Conservation (phyloP, 2,113 vertebrate species). For the Struthio camelus region DNA sequence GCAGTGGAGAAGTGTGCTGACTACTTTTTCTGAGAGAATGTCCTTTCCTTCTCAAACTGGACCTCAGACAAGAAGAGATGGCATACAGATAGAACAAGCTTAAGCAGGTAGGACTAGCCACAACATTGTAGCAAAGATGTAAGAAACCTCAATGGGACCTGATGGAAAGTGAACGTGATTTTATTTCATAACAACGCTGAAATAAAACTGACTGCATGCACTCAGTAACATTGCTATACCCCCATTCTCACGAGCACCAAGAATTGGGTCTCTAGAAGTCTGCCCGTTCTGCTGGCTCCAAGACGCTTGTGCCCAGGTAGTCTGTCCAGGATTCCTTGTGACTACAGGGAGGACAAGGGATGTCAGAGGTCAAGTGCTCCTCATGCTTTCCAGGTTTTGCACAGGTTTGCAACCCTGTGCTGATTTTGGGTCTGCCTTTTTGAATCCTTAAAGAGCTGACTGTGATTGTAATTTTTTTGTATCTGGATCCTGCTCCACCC, state of each 20-base stretch:
- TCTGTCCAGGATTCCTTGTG: background rate
- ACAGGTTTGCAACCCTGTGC: background rate
- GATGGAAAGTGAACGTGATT: background rate
- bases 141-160: background rate
- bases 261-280: background rate
- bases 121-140: background rate
- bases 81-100: background rate
- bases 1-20: background rate
- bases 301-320: background rate
- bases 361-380: background rate
- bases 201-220: background rate
- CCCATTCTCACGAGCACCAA: background rate
- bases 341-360: background rate
- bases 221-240: background rate
- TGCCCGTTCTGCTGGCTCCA: background rate
- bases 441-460: background rate
- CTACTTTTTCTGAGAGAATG: background rate
- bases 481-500: background rate
- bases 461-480: accelerated
- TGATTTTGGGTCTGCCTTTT: background rate
- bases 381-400: background rate
- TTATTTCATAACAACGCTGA: background rate
- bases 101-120: background rate
- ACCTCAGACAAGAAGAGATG: background rate
- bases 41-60: background rate